phyloP scores from a whole-genome alignment of 64 coral and sea anemone genomes.

The Stylophora pistillata region DNA sequence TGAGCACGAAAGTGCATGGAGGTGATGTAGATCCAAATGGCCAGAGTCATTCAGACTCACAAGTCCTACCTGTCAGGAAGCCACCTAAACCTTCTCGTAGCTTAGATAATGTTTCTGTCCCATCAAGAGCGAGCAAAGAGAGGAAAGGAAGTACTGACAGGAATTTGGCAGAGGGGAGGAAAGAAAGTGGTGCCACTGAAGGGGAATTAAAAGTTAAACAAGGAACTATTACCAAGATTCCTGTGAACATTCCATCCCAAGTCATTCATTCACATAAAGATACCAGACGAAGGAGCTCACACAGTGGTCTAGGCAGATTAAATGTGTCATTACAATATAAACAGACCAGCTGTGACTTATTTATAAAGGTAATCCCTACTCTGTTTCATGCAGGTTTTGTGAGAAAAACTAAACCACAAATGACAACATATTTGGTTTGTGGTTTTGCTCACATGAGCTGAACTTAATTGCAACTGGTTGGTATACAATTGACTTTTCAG shows the following conservation, averaged over 20 bases:
- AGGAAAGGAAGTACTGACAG: constrained; percentile 80
- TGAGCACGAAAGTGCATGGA: constrained; percentile 71
- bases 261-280: constrained; percentile 83
- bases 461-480: too few species aligned
- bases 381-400: too few species aligned
- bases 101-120: constrained; percentile 55
- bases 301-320: constrained; percentile 57
- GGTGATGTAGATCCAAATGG: constrained; percentile 61
- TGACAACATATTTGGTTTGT: too few species aligned
- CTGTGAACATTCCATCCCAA: constrained; percentile 86
- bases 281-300: constrained; percentile 47
- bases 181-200: constrained; percentile 1
- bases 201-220: constrained; percentile 10
- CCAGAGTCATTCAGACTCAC: constrained; percentile 93
- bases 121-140: constrained; percentile 38
- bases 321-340: constrained; percentile 93
- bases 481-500: too few species aligned
- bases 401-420: too few species aligned
- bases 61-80: constrained; percentile 62
- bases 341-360: constrained; percentile 90
- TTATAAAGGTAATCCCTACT: constrained; percentile 77
- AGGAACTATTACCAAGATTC: constrained; percentile 67
- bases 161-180: constrained; percentile 36
- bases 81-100: constrained; percentile 53
- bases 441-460: too few species aligned